phyloP scores from a whole-genome alignment of 2,797 vertebrate species.

The Oryzias sinensis region DNA sequence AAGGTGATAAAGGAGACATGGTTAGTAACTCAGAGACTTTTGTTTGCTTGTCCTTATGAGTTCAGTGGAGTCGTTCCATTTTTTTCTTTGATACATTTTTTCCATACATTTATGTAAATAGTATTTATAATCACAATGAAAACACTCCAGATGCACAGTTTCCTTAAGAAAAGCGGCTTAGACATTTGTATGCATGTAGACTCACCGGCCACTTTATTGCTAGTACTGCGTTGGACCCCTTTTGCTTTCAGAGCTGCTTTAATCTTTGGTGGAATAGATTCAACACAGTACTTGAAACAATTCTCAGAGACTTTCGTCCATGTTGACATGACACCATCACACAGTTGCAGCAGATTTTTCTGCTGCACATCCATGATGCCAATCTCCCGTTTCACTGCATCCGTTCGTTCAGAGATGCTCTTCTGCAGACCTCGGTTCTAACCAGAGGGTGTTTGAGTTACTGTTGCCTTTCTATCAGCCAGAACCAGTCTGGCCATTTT shows the following conservation, averaged over 20 bases:
- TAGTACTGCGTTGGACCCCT: too few relatives aligned
- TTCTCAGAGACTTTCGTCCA: neutral
- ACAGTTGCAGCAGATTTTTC: slow-evolving; percentile 35
- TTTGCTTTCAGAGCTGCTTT: too few relatives aligned
- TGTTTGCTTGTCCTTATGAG: neutral
- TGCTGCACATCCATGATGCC: slow-evolving; percentile 42
- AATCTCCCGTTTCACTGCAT: slow-evolving; percentile 43
- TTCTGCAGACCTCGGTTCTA: too few relatives aligned
- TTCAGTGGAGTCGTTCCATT: neutral
- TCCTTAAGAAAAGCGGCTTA: too few relatives aligned
- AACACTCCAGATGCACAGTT: too few relatives aligned
- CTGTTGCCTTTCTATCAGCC: too few relatives aligned
- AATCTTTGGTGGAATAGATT: too few relatives aligned
- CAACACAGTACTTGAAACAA: neutral
- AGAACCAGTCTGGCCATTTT: slow-evolving; percentile 32
- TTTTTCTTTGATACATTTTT: neutral
- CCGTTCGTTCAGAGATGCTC: neutral
- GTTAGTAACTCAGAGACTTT: slow-evolving; percentile 44
- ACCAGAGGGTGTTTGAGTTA: too few relatives aligned
- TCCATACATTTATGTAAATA: neutral
- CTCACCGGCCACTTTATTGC: too few relatives aligned
- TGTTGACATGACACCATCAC: slow-evolving; percentile 4
- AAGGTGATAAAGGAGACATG: slow-evolving; percentile 63
- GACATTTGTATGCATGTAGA: too few relatives aligned
- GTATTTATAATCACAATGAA: too few relatives aligned